These are phyloP conservation scores for Ennomos quercinarius DNA, from an alignment of 2,888 invertebrate genomes.

Conservation along the genomic window DNA sequence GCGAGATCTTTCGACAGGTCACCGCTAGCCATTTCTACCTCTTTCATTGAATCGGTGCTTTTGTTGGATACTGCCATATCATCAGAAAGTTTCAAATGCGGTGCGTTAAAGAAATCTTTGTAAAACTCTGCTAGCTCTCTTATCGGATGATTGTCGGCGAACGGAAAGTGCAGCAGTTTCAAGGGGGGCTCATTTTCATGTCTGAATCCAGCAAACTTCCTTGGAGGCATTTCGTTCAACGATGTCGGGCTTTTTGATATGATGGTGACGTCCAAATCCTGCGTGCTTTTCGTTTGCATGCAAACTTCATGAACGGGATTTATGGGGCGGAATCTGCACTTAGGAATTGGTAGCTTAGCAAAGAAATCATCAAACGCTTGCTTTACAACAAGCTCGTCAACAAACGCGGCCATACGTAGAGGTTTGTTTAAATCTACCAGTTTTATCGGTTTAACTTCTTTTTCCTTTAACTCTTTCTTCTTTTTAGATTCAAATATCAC, in stretches of 20 bases:
- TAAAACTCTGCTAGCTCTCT: slow-evolving; percentile 92
- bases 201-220: slow-evolving; percentile 74
- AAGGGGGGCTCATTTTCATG: slow-evolving; percentile 88
- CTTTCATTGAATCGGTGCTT: slow-evolving; percentile 53
- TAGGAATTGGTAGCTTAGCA: slow-evolving; percentile 67
- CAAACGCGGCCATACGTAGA: slow-evolving; percentile 91
- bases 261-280: slow-evolving; percentile 61
- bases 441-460: slow-evolving; percentile 55
- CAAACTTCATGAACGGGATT: slow-evolving; percentile 45
- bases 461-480: slow-evolving; percentile 82
- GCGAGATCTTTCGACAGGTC: slow-evolving; percentile 90
- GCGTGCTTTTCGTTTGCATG: slow-evolving; percentile 66
- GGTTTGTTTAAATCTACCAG: slow-evolving; percentile 89
- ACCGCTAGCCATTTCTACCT: slow-evolving; percentile 68
- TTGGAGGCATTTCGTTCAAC: slow-evolving; percentile 70
- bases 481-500: slow-evolving; percentile 85
- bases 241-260: slow-evolving; percentile 73
- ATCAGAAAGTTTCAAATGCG: slow-evolving; percentile 70
- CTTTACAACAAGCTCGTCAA: slow-evolving; percentile 78
- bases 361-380: slow-evolving; percentile 71
- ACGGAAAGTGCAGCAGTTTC: slow-evolving; percentile 90
- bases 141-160: slow-evolving; percentile 89
- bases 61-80: slow-evolving; percentile 49
- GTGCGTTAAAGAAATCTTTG: slow-evolving; percentile 91
- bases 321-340: slow-evolving; percentile 64